A percentile compares a stretch with the other conserved stretches of the same genome.
Evolutionary conservation across 2,113 vertebrate genomes (phyloP).

Genomic region (Rhinolophus sinicus): DNA sequence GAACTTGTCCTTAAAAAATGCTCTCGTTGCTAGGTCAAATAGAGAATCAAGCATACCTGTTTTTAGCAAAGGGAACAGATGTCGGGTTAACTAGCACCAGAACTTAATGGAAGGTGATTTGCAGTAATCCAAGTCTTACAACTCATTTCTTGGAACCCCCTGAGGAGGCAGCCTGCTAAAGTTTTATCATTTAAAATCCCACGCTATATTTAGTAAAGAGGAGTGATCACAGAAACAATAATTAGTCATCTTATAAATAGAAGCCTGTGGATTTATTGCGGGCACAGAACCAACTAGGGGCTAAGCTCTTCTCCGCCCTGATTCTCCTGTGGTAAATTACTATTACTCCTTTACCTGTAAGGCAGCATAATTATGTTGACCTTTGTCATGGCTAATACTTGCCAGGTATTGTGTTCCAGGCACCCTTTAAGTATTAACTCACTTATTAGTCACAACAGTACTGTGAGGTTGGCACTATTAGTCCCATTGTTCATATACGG

Average conservation of each 20-base stretch:
- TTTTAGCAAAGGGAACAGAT: slow-evolving; percentile 18
- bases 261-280: not conserved
- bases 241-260: not conserved
- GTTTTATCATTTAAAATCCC: slow-evolving; percentile 46
- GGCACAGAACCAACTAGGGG: not conserved
- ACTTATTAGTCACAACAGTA: not conserved
- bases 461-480: not conserved
- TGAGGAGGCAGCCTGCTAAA: not conserved
- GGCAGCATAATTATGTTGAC: not conserved
- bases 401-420: not conserved
- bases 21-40: not conserved
- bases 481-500: not conserved
- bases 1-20: not conserved
- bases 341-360: not conserved
- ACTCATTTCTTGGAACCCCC: slow-evolving; percentile 1
- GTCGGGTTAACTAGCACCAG: slow-evolving; percentile 15
- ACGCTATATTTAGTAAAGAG: slow-evolving; percentile 55
- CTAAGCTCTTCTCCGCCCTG: not conserved
- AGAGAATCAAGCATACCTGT: slow-evolving; percentile 15
- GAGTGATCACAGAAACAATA: not conserved
- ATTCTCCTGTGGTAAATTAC: not conserved
- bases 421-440: not conserved
- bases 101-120: slow-evolving; percentile 40
- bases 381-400: not conserved
- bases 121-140: slow-evolving; percentile 27